Percentiles rank a stretch among this genome's conserved stretches.
These are phyloP conservation scores for Phodopus roborovskii DNA, from an alignment of 2,113 vertebrate species.

Conservation along the genomic window DNA sequence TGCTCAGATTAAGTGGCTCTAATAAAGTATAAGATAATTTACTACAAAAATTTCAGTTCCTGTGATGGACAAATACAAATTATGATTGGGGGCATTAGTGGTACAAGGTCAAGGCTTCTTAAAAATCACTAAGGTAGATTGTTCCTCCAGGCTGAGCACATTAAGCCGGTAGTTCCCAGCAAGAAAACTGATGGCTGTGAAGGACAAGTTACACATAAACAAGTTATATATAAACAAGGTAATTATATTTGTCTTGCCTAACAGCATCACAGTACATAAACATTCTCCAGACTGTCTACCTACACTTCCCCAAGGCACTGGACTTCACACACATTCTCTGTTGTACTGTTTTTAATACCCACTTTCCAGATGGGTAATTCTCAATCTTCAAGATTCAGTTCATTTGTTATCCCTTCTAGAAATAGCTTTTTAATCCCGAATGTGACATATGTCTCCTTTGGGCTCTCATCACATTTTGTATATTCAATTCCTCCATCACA, in stretches of 20 bases:
- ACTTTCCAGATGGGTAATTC: not conserved
- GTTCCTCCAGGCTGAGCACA: not conserved
- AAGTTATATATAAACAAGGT: not conserved
- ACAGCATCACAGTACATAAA: not conserved
- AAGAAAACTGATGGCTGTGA: not conserved
- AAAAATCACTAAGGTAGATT: conserved; percentile 1
- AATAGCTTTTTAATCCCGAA: not conserved
- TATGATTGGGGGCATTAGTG: not conserved
- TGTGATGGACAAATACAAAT: not conserved
- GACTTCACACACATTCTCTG: not conserved
- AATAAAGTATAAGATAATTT: conserved; percentile 21
- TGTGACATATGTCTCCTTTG: not conserved
- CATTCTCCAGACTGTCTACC: not conserved
- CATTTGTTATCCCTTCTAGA: not conserved
- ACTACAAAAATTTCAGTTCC: not conserved
- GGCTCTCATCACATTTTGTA: not conserved
- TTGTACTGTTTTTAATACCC: not conserved
- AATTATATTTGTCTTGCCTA: conserved; percentile 7
- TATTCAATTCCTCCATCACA: not conserved
- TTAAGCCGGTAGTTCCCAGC: not conserved
- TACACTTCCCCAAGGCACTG: not conserved
- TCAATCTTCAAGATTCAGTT: not conserved
- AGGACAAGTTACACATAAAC: not conserved
- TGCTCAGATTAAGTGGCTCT: conserved; percentile 30
- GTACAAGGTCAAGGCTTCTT: not conserved